Percentiles rank a stretch among this genome's conserved stretches.
Conservation (phyloP, 2,797 vertebrate species). For the Chloroceryle inda region DNA sequence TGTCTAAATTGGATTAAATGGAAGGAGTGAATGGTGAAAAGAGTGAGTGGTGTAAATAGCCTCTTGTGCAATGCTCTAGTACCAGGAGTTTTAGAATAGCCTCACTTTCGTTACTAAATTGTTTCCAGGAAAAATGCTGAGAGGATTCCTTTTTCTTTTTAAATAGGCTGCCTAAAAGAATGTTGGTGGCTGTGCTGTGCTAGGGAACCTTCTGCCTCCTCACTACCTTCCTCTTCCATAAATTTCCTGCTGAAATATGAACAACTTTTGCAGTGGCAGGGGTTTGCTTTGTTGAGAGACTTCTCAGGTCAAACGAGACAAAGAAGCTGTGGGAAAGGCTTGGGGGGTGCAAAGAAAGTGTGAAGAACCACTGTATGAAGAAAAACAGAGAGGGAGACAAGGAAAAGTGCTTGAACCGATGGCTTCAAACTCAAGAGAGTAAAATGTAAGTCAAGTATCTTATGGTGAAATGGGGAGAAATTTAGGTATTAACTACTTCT, state of each 20-base stretch:
- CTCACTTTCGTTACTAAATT: background rate
- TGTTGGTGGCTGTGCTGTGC: background rate
- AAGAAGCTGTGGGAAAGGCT: background rate
- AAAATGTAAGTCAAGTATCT: background rate
- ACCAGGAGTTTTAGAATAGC: background rate
- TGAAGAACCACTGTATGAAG: background rate
- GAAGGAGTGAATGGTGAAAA: background rate
- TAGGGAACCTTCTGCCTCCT: accelerated
- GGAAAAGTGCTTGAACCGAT: background rate
- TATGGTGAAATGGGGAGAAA: background rate
- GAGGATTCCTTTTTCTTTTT: background rate
- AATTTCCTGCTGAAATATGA: background rate
- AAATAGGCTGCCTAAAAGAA: background rate
- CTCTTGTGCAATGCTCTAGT: background rate
- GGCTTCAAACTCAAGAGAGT: background rate
- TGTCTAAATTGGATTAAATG: background rate
- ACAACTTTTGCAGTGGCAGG: background rate
- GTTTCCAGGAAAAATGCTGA: background rate
- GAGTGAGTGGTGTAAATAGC: background rate
- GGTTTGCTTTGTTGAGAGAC: background rate
- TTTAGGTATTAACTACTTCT: background rate
- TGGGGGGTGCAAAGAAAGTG: background rate
- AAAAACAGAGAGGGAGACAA: background rate
- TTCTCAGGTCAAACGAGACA: background rate
- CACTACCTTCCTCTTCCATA: background rate